phyloP scores from a whole-genome alignment of 2,888 invertebrate species.

The Cylindroiulus punctatus region DNA sequence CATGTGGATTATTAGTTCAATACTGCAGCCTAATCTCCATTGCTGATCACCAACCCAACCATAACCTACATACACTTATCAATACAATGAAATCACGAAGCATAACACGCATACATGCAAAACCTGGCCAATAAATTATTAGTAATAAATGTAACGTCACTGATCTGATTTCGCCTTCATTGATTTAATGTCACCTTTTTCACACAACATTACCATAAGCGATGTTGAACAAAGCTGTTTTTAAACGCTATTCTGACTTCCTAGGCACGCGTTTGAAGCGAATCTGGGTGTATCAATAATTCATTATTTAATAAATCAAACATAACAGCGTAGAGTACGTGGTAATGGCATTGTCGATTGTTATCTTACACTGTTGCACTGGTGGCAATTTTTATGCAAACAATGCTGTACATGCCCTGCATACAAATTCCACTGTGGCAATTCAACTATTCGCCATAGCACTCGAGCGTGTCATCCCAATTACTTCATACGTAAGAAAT shows the following conservation, averaged over 20 bases:
- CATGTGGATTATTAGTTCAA: no score
- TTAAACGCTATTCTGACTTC: not conserved
- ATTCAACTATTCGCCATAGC: no score
- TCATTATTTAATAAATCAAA: conserved; percentile 19
- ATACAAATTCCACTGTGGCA: no score
- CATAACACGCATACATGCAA: not conserved
- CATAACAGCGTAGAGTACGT: not conserved
- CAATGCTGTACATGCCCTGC: not conserved
- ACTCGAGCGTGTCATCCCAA: no score
- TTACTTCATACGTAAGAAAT: no score
- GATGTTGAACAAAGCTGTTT: conserved; percentile 16
- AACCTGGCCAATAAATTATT: not conserved
- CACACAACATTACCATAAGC: not conserved
- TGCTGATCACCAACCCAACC: no score
- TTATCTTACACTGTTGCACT: not conserved
- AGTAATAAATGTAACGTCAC: not conserved
- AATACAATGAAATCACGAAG: not conserved
- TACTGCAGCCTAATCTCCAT: no score
- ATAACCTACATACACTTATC: not conserved
- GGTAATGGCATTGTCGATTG: not conserved
- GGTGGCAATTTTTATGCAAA: not conserved
- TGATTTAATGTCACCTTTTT: conserved; percentile 32
- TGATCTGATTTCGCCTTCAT: not conserved
- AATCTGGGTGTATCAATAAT: not conserved
- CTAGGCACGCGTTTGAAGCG: not conserved